Conservation (phyloP, 1,140 invertebrate species). For the Apocrypta bakeri region DNA sequence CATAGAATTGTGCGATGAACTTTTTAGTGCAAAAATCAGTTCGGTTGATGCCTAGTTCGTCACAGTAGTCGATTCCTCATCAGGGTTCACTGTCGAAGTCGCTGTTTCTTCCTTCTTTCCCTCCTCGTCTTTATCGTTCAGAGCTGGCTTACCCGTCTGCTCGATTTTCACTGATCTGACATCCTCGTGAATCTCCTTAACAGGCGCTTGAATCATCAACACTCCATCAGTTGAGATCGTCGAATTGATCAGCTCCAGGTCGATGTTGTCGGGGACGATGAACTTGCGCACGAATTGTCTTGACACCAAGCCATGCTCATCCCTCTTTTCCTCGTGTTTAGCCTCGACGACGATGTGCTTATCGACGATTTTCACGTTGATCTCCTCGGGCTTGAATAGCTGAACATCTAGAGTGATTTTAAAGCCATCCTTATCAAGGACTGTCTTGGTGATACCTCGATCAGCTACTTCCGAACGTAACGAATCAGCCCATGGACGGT, state of each 20-base stretch:
- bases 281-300: slow-evolving; percentile 81
- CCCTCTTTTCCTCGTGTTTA: slow-evolving; percentile 83
- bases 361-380: slow-evolving; percentile 84
- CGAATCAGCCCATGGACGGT: slow-evolving; percentile 55
- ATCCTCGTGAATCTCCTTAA: slow-evolving; percentile 60
- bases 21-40: no score
- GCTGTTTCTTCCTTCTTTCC: not conserved
- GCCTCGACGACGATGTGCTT: slow-evolving; percentile 85
- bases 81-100: not conserved
- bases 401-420: slow-evolving; percentile 87
- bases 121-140: slow-evolving; percentile 11
- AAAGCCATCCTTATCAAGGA: slow-evolving; percentile 74
- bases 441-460: slow-evolving; percentile 53
- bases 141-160: slow-evolving; percentile 59
- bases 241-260: slow-evolving; percentile 82
- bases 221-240: slow-evolving; percentile 84
- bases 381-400: slow-evolving; percentile 89
- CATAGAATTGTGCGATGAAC: no score
- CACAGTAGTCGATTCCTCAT: no score
- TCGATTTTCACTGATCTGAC: slow-evolving; percentile 59
- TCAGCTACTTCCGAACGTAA: slow-evolving; percentile 73
- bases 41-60: no score
- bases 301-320: slow-evolving; percentile 82
- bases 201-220: slow-evolving; percentile 80
- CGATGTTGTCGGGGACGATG: slow-evolving; percentile 78